Evolutionary conservation across 2,888 invertebrate species (phyloP), one percentile per base, ranked within the genome.

Genomic region (Lydus trimaculatus): DNA sequence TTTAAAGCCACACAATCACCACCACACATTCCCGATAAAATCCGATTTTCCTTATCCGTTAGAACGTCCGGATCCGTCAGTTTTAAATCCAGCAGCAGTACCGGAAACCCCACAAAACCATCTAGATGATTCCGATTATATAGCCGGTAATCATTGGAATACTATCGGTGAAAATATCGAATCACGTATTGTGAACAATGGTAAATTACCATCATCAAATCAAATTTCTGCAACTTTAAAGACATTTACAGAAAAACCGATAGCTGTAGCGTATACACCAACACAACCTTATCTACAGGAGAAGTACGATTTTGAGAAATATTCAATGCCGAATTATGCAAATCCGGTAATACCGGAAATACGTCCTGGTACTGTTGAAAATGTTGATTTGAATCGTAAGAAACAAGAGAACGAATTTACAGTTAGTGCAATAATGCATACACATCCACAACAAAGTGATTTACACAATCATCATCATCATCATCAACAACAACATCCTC

Each of bases 1-100:
- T 64, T 78, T 85, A 39, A 86, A 86, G 78, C 85, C 86, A 6
- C 87, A 87, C 73, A 73, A 72, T 59, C 52, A 52, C 23, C 52
- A 52, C 11, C 74, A 81, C 4, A 74, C 70, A 64, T 81, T 83
- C 33, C 83, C 84, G 0, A 77, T 87, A 3, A 89, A 88, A 76
- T 87, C 88, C 0, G 89, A 90, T 74, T 91, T 91, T 72, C 91
- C 91, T 0, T 91, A 91, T 81, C 88, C 88, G 0, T 81, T 91
- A 20, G 90, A 91, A 77, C 87, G 88, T 66, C 90, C 91, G 0
- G 88, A 89, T 79, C 85, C 87, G 0, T 84, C 87, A 1, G 69
- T 84, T 4, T 78, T 85, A 3, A 79, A 75, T 17, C 79, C 73
- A 13, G 80, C 73, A 13, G 80, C 81, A 11, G 75, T 82, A 13